Percentiles rank a stretch among this genome's conserved stretches.
These are phyloP conservation scores for Uromys caudimaculatus DNA, from an alignment of 2,797 vertebrate species.

Conservation along the genomic window DNA sequence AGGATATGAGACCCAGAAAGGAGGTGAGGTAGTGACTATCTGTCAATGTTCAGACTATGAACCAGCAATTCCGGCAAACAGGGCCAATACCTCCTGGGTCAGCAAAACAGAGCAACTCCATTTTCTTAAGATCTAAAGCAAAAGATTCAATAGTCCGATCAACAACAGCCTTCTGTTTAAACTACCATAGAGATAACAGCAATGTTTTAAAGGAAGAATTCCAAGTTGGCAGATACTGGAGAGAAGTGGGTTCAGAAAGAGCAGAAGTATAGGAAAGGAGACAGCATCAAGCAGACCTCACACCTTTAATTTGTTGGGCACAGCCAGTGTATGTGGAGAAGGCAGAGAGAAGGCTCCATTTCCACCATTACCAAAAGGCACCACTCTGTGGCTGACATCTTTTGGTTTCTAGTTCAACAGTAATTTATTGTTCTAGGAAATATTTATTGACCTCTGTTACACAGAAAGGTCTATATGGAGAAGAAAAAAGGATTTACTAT, in stretches of 20 bases:
- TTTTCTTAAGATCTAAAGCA: neutral
- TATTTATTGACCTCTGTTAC: neutral
- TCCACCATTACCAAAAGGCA: neutral
- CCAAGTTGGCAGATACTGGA: neutral
- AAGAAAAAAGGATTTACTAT: neutral
- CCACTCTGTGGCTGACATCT: neutral
- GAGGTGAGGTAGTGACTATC: neutral
- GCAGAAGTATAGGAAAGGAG: neutral
- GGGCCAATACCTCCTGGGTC: neutral
- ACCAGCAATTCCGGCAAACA: neutral
- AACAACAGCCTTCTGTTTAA: neutral
- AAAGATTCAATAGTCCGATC: neutral
- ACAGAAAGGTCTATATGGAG: neutral
- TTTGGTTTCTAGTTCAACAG: neutral
- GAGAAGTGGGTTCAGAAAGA: neutral
- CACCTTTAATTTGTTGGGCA: neutral
- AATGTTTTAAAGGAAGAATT: neutral
- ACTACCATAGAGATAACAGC: neutral
- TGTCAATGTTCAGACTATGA: neutral
- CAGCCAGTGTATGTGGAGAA: neutral
- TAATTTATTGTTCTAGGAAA: neutral
- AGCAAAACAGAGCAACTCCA: neutral
- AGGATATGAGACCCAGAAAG: neutral
- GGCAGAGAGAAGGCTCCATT: neutral
- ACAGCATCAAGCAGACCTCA: neutral